A percentile compares a stretch with the other conserved stretches of the same genome.
phyloP scores from a whole-genome alignment of 2,113 vertebrate species.

The Callaeas wilsoni region DNA sequence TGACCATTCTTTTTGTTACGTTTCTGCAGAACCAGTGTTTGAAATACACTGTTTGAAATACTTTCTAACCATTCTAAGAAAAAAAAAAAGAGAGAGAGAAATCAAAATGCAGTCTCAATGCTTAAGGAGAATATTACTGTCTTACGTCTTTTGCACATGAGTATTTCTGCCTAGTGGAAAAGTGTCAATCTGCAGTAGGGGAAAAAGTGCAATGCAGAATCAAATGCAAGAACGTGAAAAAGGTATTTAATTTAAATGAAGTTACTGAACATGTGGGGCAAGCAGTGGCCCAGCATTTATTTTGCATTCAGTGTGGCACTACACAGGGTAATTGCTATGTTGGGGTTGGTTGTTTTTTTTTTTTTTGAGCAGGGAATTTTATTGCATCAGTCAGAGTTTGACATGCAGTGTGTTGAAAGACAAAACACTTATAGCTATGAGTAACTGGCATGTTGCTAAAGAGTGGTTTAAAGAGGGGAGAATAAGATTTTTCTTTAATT shows the following conservation, averaged over 20 bases:
- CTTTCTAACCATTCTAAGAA: slow-evolving; percentile 59
- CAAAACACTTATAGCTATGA: slow-evolving; percentile 56
- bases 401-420: slow-evolving; percentile 67
- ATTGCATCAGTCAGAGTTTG: slow-evolving; percentile 54
- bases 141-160: slow-evolving; percentile 69
- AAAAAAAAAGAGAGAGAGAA: slow-evolving; percentile 51
- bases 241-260: slow-evolving; percentile 61
- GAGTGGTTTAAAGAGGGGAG: slow-evolving; percentile 68
- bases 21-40: slow-evolving; percentile 71
- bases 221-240: slow-evolving; percentile 61
- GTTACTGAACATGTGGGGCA: slow-evolving; percentile 52
- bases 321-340: slow-evolving; percentile 64
- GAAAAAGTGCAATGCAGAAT: slow-evolving; percentile 64
- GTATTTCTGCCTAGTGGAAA: slow-evolving; percentile 74
- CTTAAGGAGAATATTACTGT: slow-evolving; percentile 71
- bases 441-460: slow-evolving; percentile 70
- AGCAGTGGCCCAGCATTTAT: slow-evolving; percentile 59
- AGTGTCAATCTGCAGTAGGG: slow-evolving; percentile 65
- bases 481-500: slow-evolving; percentile 61
- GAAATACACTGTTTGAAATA: slow-evolving; percentile 70
- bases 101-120: slow-evolving; percentile 68
- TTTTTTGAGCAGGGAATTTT: slow-evolving; percentile 47
- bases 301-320: slow-evolving; percentile 71
- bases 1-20: slow-evolving; percentile 60
- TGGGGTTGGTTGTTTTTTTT: background rate